Percentiles rank a stretch among this genome's conserved stretches.
Evolutionary conservation across 2,888 invertebrate species (phyloP).

Genomic region (Tenthredo amoena): DNA sequence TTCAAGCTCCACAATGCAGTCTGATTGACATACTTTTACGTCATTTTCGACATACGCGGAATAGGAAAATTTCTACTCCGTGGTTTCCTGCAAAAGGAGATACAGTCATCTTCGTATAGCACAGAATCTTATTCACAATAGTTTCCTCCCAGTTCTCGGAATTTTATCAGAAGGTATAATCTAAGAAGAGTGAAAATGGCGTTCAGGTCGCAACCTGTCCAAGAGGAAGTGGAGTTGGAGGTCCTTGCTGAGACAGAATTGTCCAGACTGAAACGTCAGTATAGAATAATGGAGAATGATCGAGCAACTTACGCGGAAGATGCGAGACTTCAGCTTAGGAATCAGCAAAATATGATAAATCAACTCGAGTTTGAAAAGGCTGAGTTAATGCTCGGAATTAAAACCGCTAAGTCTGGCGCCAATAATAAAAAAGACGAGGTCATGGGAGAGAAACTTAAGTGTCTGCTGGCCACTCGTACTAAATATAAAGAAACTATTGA

Average conservation of each 20-base stretch:
- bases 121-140: neutral
- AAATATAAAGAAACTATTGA: slow-evolving; percentile 79
- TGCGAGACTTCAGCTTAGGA: slow-evolving; percentile 83
- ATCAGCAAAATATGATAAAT: slow-evolving; percentile 83
- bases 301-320: slow-evolving; percentile 86
- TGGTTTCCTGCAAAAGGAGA: neutral
- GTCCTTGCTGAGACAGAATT: slow-evolving; percentile 90
- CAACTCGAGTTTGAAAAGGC: slow-evolving; percentile 83
- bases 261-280: slow-evolving; percentile 88
- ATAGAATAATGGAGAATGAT: slow-evolving; percentile 91
- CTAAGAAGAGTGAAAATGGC: slow-evolving; percentile 67
- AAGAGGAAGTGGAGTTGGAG: slow-evolving; percentile 87
- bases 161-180: neutral
- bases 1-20: slow-evolving; percentile 22
- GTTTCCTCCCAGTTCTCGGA: neutral
- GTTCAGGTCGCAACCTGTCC: slow-evolving; percentile 72
- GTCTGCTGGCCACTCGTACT: slow-evolving; percentile 81
- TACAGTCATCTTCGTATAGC: neutral
- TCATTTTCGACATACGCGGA: neutral
- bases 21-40: slow-evolving; percentile 6
- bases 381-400: slow-evolving; percentile 83
- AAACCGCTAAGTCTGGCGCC: slow-evolving; percentile 80
- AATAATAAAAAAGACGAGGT: slow-evolving; percentile 81
- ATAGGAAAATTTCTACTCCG: neutral
- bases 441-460: slow-evolving; percentile 80